Evolutionary conservation across 1,140 invertebrate species (phyloP).

Genomic region (Heterodera carotae): DNA sequence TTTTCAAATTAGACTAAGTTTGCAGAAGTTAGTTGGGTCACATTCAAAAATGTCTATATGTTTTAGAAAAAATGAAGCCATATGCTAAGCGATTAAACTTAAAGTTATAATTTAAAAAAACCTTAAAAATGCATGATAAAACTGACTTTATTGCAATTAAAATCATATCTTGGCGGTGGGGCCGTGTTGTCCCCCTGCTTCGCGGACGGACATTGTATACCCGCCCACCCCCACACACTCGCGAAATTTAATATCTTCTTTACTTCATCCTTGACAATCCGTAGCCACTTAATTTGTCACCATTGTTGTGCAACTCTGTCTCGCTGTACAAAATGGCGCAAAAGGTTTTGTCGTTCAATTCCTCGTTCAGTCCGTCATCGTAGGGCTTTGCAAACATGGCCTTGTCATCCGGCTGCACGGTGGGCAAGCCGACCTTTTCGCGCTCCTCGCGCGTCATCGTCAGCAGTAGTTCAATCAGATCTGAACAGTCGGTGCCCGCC

Average conservation of each 20-base stretch:
- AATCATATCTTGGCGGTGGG: too few species aligned
- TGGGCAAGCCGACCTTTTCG: neutral
- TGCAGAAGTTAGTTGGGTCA: too few species aligned
- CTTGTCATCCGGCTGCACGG: neutral
- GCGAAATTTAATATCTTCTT: neutral
- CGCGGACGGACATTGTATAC: too few species aligned
- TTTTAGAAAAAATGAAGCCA: too few species aligned
- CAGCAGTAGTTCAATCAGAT: conserved; percentile 2
- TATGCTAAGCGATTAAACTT: too few species aligned
- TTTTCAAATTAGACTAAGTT: too few species aligned
- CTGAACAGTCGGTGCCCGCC: neutral
- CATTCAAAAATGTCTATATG: too few species aligned
- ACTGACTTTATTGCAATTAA: too few species aligned
- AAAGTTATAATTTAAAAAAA: too few species aligned
- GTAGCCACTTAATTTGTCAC: neutral
- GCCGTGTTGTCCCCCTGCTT: too few species aligned
- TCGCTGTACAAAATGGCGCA: neutral
- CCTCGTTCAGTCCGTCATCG: neutral
- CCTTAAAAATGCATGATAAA: too few species aligned
- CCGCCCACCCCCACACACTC: too few species aligned
- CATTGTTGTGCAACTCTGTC: neutral
- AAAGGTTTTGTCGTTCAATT: neutral
- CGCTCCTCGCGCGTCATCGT: neutral
- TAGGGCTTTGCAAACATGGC: neutral
- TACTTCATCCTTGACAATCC: neutral